These are phyloP conservation scores for Spodoptera frugiperda DNA, from an alignment of 1,140 invertebrate genomes.

Conservation along the genomic window DNA sequence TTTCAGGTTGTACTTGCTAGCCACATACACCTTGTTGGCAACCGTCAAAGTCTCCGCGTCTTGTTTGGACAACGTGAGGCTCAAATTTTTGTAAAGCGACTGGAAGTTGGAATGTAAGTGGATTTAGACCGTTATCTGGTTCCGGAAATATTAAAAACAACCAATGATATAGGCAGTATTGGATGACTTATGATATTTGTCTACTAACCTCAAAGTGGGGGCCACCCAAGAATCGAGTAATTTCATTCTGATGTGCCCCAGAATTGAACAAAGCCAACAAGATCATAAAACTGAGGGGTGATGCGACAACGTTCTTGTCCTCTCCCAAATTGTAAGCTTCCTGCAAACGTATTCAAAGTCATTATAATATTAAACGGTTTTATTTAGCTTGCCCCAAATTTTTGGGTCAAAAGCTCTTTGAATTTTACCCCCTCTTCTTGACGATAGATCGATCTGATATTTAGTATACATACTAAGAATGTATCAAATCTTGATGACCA, in stretches of 20 bases:
- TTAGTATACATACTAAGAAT: too few species aligned
- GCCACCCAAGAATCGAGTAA: slow-evolving; percentile 50
- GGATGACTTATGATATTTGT: too few species aligned
- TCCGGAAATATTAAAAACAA: too few species aligned
- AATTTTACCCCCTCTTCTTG: too few species aligned
- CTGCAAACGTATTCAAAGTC: slow-evolving; percentile 44
- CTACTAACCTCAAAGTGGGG: too few species aligned
- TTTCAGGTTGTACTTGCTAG: slow-evolving; percentile 47
- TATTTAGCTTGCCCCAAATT: too few species aligned
- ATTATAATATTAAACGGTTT: neutral
- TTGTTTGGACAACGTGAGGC: slow-evolving; percentile 47
- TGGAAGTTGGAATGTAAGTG: too few species aligned
- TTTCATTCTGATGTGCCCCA: slow-evolving; percentile 55
- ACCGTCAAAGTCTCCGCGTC: slow-evolving; percentile 56
- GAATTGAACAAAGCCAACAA: slow-evolving; percentile 55
- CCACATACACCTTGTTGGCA: slow-evolving; percentile 61
- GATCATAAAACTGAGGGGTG: slow-evolving; percentile 57
- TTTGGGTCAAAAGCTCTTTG: too few species aligned
- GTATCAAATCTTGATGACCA: too few species aligned
- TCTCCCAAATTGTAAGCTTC: slow-evolving; percentile 49
- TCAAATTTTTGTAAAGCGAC: slow-evolving; percentile 54
- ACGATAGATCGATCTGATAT: too few species aligned
- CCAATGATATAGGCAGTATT: too few species aligned
- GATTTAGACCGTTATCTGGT: too few species aligned
- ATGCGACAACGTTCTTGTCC: slow-evolving; percentile 60